Base-by-base conservation (phyloP, 2,797 vertebrate species). In the Echeneis naucrates region DNA sequence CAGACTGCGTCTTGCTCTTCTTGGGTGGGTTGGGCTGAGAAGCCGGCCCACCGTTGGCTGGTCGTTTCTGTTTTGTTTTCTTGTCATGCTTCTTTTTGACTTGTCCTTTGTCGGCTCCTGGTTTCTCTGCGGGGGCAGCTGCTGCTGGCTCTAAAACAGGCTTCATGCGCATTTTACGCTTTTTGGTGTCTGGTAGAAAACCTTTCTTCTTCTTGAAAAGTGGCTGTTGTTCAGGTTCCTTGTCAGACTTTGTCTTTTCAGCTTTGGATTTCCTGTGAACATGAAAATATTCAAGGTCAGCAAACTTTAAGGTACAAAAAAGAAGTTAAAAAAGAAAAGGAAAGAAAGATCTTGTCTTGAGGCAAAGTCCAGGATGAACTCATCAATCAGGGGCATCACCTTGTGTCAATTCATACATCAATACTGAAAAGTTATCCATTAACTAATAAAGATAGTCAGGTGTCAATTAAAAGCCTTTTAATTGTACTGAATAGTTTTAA, bases 181-280 rank as follows among this genome's bases (percentile, higher is more conserved):
- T 98, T 51, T 99, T 99, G 1, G 90, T 95, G 71, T 97, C 97
- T 0, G 97, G 98, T 21, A 99, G 91, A 67, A 97, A 97, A 0
- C 97, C 97, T 56, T 97, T 98, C 75, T 95, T 97, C 92, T 96
- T 98, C 72, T 92, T 88, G 54, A 67, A 52, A 3, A 33, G 37
- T 19, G 32, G 56, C 55, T 78, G 68, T 26, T 81, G 77, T 0
- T 68, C 40, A 0, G 68, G 47, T 12, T 84, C 78, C 23, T 83
- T 81, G 1, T 72, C 70, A 0, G 81, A 40, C 51, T 92, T 90
- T 4, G 80, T 92, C 86, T 96, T 97, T 40, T 94, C 94, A 0
- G 86, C 89, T 83, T 95, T 96, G 35, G 97, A 97, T 79, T 95
- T 96, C 80, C 97, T 99, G 51, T 59, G 24, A 74, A 80, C 1